These are phyloP conservation scores for Nyctalus aviator DNA, from an alignment of 2,797 vertebrate genomes.

Conservation along the genomic window DNA sequence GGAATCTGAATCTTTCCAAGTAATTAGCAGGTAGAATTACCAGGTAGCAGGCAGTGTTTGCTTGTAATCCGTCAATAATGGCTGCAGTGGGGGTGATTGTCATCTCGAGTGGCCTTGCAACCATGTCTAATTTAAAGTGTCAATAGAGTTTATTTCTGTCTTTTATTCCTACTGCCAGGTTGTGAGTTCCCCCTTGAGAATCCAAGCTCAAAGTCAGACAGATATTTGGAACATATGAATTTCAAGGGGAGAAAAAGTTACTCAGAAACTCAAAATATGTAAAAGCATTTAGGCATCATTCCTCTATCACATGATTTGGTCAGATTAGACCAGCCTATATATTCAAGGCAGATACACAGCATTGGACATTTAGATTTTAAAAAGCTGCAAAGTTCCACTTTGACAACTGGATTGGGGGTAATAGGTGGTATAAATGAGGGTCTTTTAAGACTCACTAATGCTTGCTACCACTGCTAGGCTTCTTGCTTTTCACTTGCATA, in stretches of 20 bases:
- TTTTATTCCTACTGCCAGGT: constrained; percentile 79
- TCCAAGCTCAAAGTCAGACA: constrained; percentile 78
- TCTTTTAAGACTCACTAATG: neutral
- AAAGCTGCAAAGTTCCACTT: neutral
- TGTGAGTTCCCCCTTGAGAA: constrained; percentile 82
- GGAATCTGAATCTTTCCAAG: constrained; percentile 84
- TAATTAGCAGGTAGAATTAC: constrained; percentile 88
- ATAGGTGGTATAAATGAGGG: neutral
- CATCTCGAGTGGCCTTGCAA: constrained; percentile 81
- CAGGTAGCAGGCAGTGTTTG: constrained; percentile 83
- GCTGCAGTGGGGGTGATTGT: constrained; percentile 78
- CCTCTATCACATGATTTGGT: constrained; percentile 58
- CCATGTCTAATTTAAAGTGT: constrained; percentile 87
- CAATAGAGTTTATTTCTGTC: constrained; percentile 84
- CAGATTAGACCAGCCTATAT: constrained; percentile 70
- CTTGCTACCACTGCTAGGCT: neutral
- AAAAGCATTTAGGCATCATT: constrained; percentile 81
- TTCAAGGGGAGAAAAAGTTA: constrained; percentile 82
- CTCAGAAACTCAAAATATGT: constrained; percentile 70
- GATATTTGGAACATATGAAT: constrained; percentile 81
- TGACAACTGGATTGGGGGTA: neutral
- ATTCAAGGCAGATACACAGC: constrained; percentile 39
- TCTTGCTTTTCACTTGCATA: neutral
- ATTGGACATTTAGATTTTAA: neutral
- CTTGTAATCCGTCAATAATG: constrained; percentile 78